Conservation (phyloP, 2,113 vertebrate species). For the Vicugna pacos region DNA sequence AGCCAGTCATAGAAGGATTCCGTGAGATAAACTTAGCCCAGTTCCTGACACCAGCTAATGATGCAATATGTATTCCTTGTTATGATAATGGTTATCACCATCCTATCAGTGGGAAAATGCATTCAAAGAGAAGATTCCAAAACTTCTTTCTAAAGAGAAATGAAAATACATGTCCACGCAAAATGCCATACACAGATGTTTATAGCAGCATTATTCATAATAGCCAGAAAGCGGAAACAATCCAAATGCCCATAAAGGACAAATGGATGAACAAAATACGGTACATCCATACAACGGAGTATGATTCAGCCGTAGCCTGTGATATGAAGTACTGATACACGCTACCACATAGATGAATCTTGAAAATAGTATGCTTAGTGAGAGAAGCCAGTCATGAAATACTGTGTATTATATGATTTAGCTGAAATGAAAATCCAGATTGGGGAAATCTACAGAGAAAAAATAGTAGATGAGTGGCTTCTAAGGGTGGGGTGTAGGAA, state of each 20-base stretch:
- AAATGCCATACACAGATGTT: not conserved
- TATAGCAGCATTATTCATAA: not conserved
- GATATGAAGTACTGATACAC: not conserved
- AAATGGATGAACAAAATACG: not conserved
- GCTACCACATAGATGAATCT: not conserved
- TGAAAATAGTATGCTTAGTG: not conserved
- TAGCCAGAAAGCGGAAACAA: not conserved
- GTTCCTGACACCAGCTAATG: not conserved
- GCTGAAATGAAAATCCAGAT: not conserved
- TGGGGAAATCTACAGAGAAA: not conserved
- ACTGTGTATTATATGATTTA: not conserved
- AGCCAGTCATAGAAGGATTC: not conserved
- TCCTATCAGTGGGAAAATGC: not conserved
- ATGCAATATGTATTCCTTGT: not conserved
- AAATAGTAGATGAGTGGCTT: not conserved
- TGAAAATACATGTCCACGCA: not conserved
- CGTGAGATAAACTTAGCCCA: not conserved
- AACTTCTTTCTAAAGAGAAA: conserved; percentile 28
- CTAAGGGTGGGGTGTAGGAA: not conserved
- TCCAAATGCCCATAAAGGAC: no score
- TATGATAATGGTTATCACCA: not conserved
- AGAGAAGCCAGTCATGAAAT: not conserved
- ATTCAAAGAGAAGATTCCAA: not conserved
- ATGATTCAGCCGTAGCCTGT: not conserved
- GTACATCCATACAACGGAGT: no score